Conservation (phyloP, 2,797 vertebrate species). For the Hemitrygon akajei region DNA sequence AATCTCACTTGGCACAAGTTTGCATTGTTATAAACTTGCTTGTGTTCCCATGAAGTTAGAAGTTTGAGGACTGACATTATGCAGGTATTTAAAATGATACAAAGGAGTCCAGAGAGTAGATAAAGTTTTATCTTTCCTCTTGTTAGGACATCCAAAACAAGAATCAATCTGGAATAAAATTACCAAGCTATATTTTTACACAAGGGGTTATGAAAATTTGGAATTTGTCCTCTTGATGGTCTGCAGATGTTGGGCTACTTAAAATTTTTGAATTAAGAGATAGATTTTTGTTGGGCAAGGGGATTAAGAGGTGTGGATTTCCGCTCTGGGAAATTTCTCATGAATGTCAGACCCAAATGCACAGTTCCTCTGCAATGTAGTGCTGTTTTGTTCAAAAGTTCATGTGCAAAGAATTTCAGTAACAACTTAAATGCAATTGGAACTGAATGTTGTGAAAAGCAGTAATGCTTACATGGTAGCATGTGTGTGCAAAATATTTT, state of each 20-base stretch:
- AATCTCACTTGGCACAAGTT: too few relatives aligned
- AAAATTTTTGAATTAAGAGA: not conserved
- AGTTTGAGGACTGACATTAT: not conserved
- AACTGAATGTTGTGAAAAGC: not conserved
- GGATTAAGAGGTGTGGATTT: not conserved
- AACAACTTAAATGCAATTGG: not conserved
- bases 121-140: not conserved
- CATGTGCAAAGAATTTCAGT: not conserved
- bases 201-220: not conserved
- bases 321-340: too few relatives aligned
- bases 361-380: not conserved
- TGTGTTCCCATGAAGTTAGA: not conserved
- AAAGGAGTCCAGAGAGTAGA: not conserved
- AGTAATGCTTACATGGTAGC: not conserved
- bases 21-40: not conserved
- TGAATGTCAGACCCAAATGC: not conserved
- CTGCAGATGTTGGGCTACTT: not conserved
- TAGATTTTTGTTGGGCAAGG: not conserved
- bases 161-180: not conserved
- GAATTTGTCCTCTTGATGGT: not conserved
- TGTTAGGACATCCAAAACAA: not conserved
- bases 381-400: not conserved
- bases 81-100: not conserved
- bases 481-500: not conserved
- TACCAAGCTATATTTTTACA: not conserved